Evolutionary conservation across 2,888 invertebrate species (phyloP).

Genomic region (Diabrotica balteata): DNA sequence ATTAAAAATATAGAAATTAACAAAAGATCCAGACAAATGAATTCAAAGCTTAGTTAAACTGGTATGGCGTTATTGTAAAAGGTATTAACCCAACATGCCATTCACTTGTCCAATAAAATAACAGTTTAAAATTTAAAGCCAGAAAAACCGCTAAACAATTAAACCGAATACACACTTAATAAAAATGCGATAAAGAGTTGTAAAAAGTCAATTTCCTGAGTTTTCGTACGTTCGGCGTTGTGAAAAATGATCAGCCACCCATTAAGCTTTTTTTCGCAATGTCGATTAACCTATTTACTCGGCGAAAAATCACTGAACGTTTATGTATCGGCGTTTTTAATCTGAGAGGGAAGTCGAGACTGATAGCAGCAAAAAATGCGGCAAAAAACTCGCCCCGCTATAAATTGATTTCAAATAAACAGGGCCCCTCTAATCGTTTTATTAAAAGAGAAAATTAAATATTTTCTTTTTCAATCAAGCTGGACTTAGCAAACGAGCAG

Average conservation of each 20-base stretch:
- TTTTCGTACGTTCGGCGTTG: constrained; percentile 25
- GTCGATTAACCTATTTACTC: constrained; percentile 42
- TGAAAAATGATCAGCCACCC: constrained; percentile 41
- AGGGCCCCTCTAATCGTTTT: constrained; percentile 46
- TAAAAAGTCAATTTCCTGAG: constrained; percentile 36
- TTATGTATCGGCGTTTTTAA: constrained; percentile 38
- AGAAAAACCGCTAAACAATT: constrained; percentile 8
- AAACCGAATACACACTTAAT: constrained; percentile 2
- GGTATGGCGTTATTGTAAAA: too few relatives aligned
- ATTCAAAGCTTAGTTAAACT: too few relatives aligned
- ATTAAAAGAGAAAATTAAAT: constrained; percentile 49
- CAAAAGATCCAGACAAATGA: too few relatives aligned
- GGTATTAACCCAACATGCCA: too few relatives aligned
- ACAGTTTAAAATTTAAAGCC: too few relatives aligned
- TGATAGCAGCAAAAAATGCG: constrained; percentile 41
- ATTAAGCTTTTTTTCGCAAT: constrained; percentile 38
- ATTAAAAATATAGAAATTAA: too few relatives aligned
- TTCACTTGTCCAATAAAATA: too few relatives aligned
- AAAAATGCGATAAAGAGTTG: constrained; percentile 20
- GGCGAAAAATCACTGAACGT: constrained; percentile 39
- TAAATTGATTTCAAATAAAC: constrained; percentile 47
- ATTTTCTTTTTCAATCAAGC: constrained; percentile 46
- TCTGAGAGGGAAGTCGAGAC: constrained; percentile 41
- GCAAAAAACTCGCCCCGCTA: constrained; percentile 41
- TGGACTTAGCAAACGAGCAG: constrained; percentile 38